Percentiles rank a stretch among this genome's conserved stretches.
Evolutionary conservation across 2,888 invertebrate species (phyloP).

Genomic region (Diaprepes abbreviatus): DNA sequence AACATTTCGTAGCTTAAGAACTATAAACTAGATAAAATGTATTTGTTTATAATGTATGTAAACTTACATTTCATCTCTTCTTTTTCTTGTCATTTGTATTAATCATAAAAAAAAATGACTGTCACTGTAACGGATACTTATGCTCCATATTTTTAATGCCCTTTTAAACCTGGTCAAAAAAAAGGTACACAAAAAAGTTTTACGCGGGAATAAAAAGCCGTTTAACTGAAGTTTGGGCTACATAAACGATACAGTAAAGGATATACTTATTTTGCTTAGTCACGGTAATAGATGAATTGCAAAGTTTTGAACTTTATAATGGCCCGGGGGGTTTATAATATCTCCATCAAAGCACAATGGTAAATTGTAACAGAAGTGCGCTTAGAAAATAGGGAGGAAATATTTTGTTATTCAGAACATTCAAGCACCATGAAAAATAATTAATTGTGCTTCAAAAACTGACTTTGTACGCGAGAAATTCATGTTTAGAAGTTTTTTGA

Average conservation of each 20-base stretch:
- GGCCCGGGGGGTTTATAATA: constrained; percentile 59
- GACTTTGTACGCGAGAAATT: constrained; percentile 59
- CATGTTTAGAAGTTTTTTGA: constrained; percentile 55
- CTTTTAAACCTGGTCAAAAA: not conserved
- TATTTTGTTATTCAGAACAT: constrained; percentile 61
- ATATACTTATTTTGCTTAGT: constrained; percentile 51
- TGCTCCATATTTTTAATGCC: no score
- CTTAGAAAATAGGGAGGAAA: constrained; percentile 59
- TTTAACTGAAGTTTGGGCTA: constrained; percentile 31
- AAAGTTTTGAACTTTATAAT: constrained; percentile 55
- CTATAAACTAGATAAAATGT: no score
- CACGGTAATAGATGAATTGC: constrained; percentile 53
- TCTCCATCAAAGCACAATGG: constrained; percentile 57
- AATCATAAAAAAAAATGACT: no score
- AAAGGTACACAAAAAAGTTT: not conserved
- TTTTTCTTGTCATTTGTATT: no score
- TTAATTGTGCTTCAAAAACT: constrained; percentile 66
- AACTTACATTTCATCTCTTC: no score
- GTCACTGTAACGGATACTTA: no score
- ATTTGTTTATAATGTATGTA: no score
- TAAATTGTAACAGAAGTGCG: constrained; percentile 55
- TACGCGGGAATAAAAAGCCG: constrained; percentile 32
- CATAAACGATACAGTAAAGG: constrained; percentile 31
- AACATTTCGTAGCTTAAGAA: no score
- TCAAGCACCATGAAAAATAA: constrained; percentile 68